Base-by-base conservation (phyloP, 1,140 invertebrate species). In the Daktulosphaira vitifoliae region DNA sequence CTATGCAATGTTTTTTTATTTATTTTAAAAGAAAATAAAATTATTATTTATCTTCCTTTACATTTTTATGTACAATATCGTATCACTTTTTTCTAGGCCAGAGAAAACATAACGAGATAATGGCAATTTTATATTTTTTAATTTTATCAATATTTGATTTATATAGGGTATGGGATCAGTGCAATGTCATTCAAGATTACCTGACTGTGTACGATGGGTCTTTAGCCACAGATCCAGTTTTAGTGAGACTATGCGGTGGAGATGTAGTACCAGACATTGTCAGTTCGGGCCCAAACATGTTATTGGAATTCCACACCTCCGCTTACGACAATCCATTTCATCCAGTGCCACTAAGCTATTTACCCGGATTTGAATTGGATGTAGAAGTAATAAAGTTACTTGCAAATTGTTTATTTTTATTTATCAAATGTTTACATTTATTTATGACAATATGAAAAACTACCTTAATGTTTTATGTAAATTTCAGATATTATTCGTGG, bases 271-370 rank as follows among this genome's bases (percentile, higher is more conserved):
- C 88, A 11, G 85, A 88, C 73, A 87, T 91, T 66, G 80, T 88
- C 68, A 88, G 85, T 71, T 83, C 85, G 71, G 83, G 84, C 15
- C 81, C 87, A 53, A 83, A 87, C 70, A 84, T 90, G 81, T 76
- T 89, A 18, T 77, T 91, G 23, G 86, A 88, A 73, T 89, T 91
- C 71, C 85, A 87, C 73, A 89, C 87, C 15, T 89, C 86, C 5
- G 85, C 87, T 0, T 88, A 82, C 73, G 86, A 88, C 73, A 88
- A 88, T 76, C 85, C 86, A 0, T 88, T 88, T 74, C 86, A 89
- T 76, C 85, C 85, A 1, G 81, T 86, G 3, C 86, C 86, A 5
- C 75, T 88, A 54, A 86, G 84, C 68, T 87, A 86, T 72, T 75
- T 88, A 51, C 86, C 87, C 0, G 88, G 88, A 67, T 89, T 89